phyloP scores from a whole-genome alignment of 2,888 invertebrate genomes.

The Neoaliturus tenellus region DNA sequence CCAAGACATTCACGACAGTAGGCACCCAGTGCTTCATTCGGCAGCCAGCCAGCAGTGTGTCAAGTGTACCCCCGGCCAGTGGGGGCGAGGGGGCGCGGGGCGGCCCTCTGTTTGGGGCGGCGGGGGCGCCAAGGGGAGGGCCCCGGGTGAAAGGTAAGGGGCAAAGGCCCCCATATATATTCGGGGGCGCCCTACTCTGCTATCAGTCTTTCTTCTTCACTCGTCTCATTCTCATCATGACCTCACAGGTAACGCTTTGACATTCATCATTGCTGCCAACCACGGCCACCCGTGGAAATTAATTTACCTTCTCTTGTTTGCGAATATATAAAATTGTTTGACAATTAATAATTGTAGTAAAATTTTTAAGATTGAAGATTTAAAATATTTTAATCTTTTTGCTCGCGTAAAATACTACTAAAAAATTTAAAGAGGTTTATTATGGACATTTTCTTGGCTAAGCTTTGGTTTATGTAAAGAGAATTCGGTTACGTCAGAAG shows the following conservation, averaged over 20 bases:
- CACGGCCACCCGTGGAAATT: background rate
- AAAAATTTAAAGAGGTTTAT: no score
- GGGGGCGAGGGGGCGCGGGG: background rate
- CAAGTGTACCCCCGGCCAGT: background rate
- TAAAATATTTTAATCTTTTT: no score
- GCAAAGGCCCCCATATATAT: conserved; percentile 25
- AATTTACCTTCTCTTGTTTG: background rate
- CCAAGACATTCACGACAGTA: no score
- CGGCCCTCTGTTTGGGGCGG: background rate
- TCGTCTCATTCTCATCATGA: conserved; percentile 43
- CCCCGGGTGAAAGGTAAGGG: conserved; percentile 39
- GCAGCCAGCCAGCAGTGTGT: background rate
- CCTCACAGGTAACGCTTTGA: conserved; percentile 29
- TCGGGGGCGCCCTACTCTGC: background rate
- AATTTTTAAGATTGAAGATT: no score
- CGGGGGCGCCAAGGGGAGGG: background rate
- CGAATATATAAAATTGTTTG: background rate
- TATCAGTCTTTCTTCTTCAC: conserved; percentile 35
- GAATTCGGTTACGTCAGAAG: no score
- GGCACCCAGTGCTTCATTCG: background rate
- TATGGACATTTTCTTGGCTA: no score
- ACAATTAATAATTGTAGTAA: background rate
- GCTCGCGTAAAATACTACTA: no score
- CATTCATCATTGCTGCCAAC: conserved; percentile 1
- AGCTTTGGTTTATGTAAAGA: no score